phyloP scores from a whole-genome alignment of 2,888 invertebrate genomes.

The Lycophotia porphyrea region DNA sequence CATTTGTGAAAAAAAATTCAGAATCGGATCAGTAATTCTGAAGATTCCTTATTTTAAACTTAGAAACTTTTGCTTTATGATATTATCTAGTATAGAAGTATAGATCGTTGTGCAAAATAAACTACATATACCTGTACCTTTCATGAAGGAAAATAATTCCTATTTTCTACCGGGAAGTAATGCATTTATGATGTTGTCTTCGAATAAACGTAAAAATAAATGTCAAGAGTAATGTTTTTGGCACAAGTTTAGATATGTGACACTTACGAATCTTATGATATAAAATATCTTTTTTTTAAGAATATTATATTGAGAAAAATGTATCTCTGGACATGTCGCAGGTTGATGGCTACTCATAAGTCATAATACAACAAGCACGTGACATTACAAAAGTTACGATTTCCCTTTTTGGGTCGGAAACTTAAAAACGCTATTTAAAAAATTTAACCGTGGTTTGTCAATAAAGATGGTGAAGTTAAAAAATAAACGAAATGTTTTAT shows the following conservation, averaged over 20 bases:
- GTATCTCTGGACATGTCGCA: not conserved
- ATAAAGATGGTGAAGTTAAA: not conserved
- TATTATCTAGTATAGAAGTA: not conserved
- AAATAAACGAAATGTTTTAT: not conserved
- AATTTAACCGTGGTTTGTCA: not conserved
- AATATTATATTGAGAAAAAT: constrained; percentile 3
- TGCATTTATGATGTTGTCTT: constrained; percentile 19
- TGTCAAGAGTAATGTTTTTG: constrained; percentile 17
- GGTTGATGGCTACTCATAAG: no score
- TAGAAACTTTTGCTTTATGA: not conserved
- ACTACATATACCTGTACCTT: not conserved
- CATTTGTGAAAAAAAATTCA: not conserved
- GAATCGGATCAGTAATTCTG: no score
- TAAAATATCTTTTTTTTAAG: not conserved
- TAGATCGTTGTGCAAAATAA: not conserved
- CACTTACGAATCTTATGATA: not conserved
- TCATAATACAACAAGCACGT: not conserved
- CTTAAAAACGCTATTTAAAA: not conserved
- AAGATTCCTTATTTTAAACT: not conserved
- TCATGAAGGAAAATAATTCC: constrained; percentile 5
- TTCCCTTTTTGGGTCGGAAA: not conserved
- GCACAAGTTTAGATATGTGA: constrained; percentile 23
- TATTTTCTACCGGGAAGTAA: constrained; percentile 13
- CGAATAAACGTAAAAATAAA: not conserved
- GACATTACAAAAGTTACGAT: not conserved